Base-by-base conservation (phyloP, 2,888 invertebrate species). In the Petrolisthes cinctipes region DNA sequence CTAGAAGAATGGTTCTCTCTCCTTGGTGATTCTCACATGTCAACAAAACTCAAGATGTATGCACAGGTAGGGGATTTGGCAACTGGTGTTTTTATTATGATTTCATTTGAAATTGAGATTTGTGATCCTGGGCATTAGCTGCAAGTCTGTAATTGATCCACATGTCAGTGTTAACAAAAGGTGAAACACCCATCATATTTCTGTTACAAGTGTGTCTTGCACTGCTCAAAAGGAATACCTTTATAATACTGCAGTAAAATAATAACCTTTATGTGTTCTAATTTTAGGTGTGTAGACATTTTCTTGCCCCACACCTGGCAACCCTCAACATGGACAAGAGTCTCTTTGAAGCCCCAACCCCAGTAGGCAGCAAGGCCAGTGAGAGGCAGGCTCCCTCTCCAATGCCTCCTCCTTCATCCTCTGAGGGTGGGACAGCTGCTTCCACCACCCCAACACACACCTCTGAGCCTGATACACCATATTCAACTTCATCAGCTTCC, bases 1-100 rank as follows among this genome's bases (percentile, higher is more conserved):
- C 94, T 96, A 5, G 97, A 98, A 92, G 98, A 98, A 76, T 98
- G 98, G 98, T 96, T 97, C 92, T 96, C 95, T 91, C 94, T 95
- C 84, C 93, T 98, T 84, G 97, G 96, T 4, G 96, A 97, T 92
- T 96, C 96, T 85, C 95, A 96, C 88, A 94, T 96, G 75, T 96
- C 97, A 37, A 96, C 96, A 91, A 96, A 97, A 93, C 94, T 99
- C 92, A 95, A 96, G 92, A 94, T 97, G 78, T 98, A 98, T 93
- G 97, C 97, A 78, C 95, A 96, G 93, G 95, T 94, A 91, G 92
- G 86, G n/a, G 23, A 4, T 0, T 20, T 61, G 17, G 66, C 66
- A 17, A 61, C 66, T 17, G 9, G 9, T 61, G 66, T 14, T 14
- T 9, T 4, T 14, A 61, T 75, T 14, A 20, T 75, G 75, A 9